Base-by-base conservation (phyloP, 1,140 invertebrate species). In the Carcinoscorpius rotundicauda region DNA sequence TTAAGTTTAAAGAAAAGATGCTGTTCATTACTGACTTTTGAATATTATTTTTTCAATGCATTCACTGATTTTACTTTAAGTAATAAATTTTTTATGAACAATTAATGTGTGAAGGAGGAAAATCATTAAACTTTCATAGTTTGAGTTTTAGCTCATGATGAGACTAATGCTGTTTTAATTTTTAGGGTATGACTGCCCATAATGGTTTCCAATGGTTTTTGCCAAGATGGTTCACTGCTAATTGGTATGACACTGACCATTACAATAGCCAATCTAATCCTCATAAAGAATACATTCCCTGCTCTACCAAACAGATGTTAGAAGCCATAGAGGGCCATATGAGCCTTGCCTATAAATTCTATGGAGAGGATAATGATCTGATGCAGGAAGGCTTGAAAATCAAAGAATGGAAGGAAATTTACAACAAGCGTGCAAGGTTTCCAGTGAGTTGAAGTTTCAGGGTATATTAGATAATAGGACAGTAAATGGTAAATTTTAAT, bases 141-240 rank as follows among this genome's bases (percentile, higher is more conserved):
- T 2, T 29, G 29, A 29, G 29, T 29, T 29, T 29, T 29, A 29
- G 29, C 29, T 29, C 29, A 29, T 29, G 29, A 29, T 29, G 29
- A 29, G 29, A 29, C 29, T 29, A 2, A 8, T 29, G 29, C n/a
- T 8, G n/a, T 9, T 49, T 56, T 60, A 60, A 9, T 64, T 72
- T 72, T 51, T 67, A 79, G 77, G 70, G 71, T 71, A 85, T 86
- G 84, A 86, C 83, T 11, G 79, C 78, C 4, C 73, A 76, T 51
- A 71, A 87, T 62, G 86, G 87, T 6, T 92, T 88, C 73, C 82
- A 89, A 0, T 92, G 90, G 89, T 91, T 92, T 71, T 75, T 93
- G 29, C 89, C 89, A 0, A 75, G 81, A 3, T 90, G 87, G 87
- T 81, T 88, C 64, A 75, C 79, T 3, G 72, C 76, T 4, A 77